A percentile compares a stretch with the other conserved stretches of the same genome.
These are phyloP conservation scores for Cisticola juncidis DNA, from an alignment of 2,113 vertebrate genomes.

Conservation along the genomic window DNA sequence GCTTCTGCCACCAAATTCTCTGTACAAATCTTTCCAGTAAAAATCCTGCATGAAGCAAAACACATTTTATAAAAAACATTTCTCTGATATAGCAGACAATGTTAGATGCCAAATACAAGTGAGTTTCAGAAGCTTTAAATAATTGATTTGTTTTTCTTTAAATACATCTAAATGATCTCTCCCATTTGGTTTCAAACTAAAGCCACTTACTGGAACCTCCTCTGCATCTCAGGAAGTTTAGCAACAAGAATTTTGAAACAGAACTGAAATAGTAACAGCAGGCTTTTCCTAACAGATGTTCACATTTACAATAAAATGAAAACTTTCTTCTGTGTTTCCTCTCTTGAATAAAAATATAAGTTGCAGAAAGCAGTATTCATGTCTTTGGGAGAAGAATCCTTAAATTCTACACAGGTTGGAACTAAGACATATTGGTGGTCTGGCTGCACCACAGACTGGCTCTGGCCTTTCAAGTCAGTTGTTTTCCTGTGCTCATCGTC, in stretches of 20 bases:
- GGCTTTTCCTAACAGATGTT: constrained; percentile 61
- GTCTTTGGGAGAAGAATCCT: neutral
- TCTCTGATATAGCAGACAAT: neutral
- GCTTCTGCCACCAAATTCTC: neutral
- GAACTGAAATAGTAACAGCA: constrained; percentile 40
- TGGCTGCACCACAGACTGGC: neutral
- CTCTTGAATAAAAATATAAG: constrained; percentile 35
- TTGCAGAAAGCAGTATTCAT: neutral
- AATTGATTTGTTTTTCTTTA: constrained; percentile 5
- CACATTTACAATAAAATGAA: neutral
- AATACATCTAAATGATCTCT: constrained; percentile 24
- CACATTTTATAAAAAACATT: neutral
- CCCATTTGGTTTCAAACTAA: constrained; percentile 8
- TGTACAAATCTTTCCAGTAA: neutral
- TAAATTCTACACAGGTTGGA: neutral
- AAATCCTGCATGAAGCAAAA: neutral
- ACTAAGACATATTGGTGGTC: neutral
- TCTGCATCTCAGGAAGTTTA: constrained; percentile 45
- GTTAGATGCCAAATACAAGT: neutral
- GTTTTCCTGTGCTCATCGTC: neutral
- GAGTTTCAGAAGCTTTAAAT: neutral
- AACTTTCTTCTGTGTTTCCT: neutral
- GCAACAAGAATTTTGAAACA: constrained; percentile 37
- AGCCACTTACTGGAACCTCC: constrained; percentile 43
- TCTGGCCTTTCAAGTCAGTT: neutral